Evolutionary conservation across 2,797 vertebrate genomes (phyloP).

Genomic region (Pangasius macronema): DNA sequence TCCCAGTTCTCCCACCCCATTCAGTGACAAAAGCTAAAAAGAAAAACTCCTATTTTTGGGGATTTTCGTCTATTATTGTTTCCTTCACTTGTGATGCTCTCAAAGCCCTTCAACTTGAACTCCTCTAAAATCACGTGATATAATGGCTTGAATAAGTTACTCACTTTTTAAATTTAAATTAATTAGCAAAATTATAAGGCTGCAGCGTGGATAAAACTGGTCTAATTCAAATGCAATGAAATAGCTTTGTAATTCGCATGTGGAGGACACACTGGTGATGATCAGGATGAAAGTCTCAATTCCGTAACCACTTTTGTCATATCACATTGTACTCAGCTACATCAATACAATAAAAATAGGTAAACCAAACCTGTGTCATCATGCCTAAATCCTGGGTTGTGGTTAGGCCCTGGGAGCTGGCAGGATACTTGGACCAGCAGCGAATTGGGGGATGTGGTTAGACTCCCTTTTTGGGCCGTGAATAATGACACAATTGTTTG

Average conservation of each 20-base stretch:
- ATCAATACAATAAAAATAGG: constrained; percentile 31
- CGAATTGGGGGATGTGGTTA: constrained; percentile 57
- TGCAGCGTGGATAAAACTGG: neutral
- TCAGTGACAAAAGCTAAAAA: constrained; percentile 28
- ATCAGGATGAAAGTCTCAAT: constrained; percentile 6
- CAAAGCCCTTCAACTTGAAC: constrained; percentile 37
- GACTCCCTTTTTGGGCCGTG: constrained; percentile 55
- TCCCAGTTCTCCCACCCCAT: constrained; percentile 34
- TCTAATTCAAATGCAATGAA: neutral
- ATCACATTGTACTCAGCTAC: constrained; percentile 1
- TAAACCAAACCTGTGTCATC: constrained; percentile 51
- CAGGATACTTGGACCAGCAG: constrained; percentile 29
- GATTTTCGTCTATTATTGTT: constrained; percentile 28
- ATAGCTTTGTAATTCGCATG: neutral
- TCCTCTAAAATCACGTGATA: constrained; percentile 3
- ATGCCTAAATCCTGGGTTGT: constrained; percentile 50
- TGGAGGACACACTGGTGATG: neutral
- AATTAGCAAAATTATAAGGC: neutral
- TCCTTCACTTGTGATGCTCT: constrained; percentile 32
- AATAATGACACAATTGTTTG: constrained; percentile 70
- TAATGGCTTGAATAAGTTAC: neutral
- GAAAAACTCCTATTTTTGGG: constrained; percentile 4
- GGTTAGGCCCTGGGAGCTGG: constrained; percentile 47
- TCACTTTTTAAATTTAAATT: neutral
- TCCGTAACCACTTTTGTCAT: neutral